Percentiles rank a stretch among this genome's conserved stretches.
phyloP scores from a whole-genome alignment of 2,888 invertebrate genomes.

The Caenorhabditis angaria region DNA sequence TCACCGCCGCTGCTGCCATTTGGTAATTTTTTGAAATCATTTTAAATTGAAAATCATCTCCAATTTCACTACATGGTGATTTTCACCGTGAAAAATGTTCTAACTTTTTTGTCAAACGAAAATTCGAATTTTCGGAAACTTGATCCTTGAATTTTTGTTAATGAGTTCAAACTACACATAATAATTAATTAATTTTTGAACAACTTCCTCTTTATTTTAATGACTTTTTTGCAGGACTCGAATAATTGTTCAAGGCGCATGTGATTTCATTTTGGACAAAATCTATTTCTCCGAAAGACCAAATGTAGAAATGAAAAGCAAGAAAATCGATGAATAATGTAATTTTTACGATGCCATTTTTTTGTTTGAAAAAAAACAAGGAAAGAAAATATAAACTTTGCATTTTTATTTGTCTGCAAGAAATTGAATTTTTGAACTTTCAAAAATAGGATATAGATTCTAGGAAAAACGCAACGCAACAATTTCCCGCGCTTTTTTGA shows the following conservation, averaged over 20 bases:
- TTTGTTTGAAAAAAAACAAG: too few species aligned
- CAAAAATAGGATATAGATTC: too few species aligned
- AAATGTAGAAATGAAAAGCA: conserved; percentile 30
- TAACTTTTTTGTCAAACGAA: background rate
- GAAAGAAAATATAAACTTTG: too few species aligned
- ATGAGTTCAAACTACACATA: background rate
- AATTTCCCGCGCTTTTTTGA: too few species aligned
- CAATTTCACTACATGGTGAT: background rate
- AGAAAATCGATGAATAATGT: background rate
- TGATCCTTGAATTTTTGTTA: background rate
- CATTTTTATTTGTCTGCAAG: too few species aligned
- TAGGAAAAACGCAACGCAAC: too few species aligned
- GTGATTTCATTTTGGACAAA: conserved; percentile 68
- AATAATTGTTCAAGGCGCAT: conserved; percentile 64
- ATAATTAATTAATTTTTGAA: background rate
- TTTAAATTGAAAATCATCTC: background rate
- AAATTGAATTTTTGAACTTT: too few species aligned
- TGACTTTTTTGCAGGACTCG: conserved; percentile 52
- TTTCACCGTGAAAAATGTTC: background rate
- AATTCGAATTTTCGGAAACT: background rate
- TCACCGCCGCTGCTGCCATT: conserved; percentile 67
- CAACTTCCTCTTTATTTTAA: too few species aligned
- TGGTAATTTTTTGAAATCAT: conserved; percentile 54
- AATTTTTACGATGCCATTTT: too few species aligned
- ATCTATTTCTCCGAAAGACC: conserved; percentile 55